Evolutionary conservation across 2,797 vertebrate species (phyloP).

Genomic region (Cyclura pinguis): DNA sequence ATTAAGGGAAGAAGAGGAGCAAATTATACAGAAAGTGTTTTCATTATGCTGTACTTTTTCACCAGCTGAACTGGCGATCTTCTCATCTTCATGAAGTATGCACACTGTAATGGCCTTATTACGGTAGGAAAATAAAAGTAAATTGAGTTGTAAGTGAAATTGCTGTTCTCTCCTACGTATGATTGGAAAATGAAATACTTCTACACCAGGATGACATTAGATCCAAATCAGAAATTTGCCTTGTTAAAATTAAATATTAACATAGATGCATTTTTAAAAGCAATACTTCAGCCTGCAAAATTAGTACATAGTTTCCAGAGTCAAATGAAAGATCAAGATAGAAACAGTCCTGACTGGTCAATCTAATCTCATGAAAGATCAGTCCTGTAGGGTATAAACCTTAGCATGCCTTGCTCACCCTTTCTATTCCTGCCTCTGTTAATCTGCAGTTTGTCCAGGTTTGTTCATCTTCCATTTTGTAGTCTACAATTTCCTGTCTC

Average conservation of each 20-base stretch:
- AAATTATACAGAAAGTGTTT: slow-evolving; percentile 37
- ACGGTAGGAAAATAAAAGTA: slow-evolving; percentile 43
- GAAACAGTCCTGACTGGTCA: not conserved
- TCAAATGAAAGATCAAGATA: not conserved
- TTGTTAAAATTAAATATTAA: slow-evolving; percentile 29
- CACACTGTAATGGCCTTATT: slow-evolving; percentile 11
- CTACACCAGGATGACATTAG: not conserved
- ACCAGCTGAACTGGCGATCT: not conserved
- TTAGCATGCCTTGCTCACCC: not conserved
- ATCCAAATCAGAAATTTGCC: slow-evolving; percentile 31
- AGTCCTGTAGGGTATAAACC: not conserved
- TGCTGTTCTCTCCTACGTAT: not conserved
- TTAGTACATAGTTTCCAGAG: not conserved
- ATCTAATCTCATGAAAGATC: not conserved
- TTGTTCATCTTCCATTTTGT: no score
- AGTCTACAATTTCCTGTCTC: no score
- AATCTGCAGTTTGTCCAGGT: no score
- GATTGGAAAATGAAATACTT: slow-evolving; percentile 35
- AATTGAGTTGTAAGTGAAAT: slow-evolving; percentile 24
- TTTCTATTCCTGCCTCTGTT: no score
- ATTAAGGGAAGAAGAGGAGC: slow-evolving; percentile 33
- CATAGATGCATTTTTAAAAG: slow-evolving; percentile 1
- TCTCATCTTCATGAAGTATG: slow-evolving; percentile 25
- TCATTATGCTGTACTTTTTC: slow-evolving; percentile 6
- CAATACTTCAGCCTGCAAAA: not conserved